Conservation (phyloP, 1,140 invertebrate genomes). For the Argopecten irradians region DNA sequence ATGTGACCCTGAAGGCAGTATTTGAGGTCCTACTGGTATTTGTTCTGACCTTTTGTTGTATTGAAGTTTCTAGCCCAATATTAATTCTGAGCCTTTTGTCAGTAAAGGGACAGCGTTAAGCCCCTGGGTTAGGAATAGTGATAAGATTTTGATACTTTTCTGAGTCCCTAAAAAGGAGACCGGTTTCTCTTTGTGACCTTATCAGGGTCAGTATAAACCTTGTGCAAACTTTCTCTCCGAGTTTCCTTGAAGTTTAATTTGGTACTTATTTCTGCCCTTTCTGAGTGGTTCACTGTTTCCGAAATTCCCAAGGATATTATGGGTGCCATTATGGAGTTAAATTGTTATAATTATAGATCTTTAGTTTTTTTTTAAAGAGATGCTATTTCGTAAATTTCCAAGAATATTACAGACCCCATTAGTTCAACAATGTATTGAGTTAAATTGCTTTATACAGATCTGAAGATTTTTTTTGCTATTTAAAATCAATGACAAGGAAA, state of each 20-base stretch:
- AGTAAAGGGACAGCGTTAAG: not conserved
- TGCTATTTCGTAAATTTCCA: not conserved
- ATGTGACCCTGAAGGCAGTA: not conserved
- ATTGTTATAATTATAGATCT: not conserved
- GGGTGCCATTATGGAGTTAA: not conserved
- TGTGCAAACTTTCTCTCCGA: not conserved
- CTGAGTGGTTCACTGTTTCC: not conserved
- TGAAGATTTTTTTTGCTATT: not conserved
- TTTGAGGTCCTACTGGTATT: not conserved
- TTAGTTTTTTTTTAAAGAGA: not conserved
- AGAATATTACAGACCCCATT: not conserved
- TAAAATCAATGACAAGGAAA: not conserved
- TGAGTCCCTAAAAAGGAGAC: not conserved
- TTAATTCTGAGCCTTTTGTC: not conserved
- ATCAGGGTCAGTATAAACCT: not conserved
- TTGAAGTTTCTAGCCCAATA: no score
- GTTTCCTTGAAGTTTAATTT: not conserved
- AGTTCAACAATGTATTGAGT: not conserved
- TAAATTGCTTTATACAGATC: not conserved
- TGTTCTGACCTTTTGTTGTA: not conserved
- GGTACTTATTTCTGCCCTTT: not conserved
- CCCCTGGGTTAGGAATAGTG: not conserved
- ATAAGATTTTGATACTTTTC: not conserved
- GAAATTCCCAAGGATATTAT: not conserved
- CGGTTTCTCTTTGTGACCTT: conserved; percentile 11